Conservation (phyloP, 2,888 invertebrate genomes). For the Sarcophaga caerulescens region DNA sequence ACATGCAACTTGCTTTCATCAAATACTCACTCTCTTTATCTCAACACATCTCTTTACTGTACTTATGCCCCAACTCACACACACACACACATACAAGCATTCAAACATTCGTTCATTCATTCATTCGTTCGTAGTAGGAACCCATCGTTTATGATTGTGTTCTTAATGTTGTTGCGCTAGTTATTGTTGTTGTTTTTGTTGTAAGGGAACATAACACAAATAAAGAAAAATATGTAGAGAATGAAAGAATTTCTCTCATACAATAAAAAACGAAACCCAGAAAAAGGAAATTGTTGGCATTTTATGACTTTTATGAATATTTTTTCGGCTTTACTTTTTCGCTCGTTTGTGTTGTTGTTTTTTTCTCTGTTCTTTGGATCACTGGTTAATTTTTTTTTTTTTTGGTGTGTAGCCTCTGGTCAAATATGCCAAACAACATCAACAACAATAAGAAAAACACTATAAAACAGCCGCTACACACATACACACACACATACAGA, state of each 20-base stretch:
- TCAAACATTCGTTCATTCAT: not conserved
- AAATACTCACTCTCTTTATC: not conserved
- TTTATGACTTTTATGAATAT: constrained; percentile 69
- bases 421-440: constrained; percentile 42
- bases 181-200: constrained; percentile 15
- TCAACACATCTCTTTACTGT: not conserved
- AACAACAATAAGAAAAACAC: not conserved
- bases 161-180: not conserved
- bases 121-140: too few species aligned
- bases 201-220: not conserved
- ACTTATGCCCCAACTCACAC: too few species aligned
- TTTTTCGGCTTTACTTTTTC: constrained; percentile 43
- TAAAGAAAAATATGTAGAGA: not conserved
- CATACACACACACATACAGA: not conserved
- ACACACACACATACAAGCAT: not conserved
- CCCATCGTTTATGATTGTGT: not conserved
- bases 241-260: not conserved
- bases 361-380: not conserved
- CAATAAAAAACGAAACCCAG: not conserved
- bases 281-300: constrained; percentile 63
- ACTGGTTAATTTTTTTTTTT: not conserved
- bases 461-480: not conserved
- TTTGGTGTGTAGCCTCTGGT: constrained; percentile 28
- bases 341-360: not conserved
- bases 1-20: constrained; percentile 12